Conservation (phyloP, 2,888 invertebrate genomes). For the Crioceris asparagi region DNA sequence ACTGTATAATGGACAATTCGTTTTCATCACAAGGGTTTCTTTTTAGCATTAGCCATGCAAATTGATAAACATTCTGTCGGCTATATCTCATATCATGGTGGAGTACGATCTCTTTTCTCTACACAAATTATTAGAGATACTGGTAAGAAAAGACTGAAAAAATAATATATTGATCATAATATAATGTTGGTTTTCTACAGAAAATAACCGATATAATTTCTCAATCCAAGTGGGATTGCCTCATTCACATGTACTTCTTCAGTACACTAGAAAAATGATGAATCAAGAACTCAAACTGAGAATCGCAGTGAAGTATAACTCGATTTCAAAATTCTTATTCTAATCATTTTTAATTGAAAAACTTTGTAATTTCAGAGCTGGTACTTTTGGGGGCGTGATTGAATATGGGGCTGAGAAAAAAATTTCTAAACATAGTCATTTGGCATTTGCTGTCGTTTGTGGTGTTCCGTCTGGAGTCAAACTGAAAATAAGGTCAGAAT, state of each 20-base stretch:
- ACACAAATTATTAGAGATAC: conserved; percentile 72
- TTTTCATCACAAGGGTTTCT: no score
- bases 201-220: conserved; percentile 44
- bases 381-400: conserved; percentile 75
- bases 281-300: conserved; percentile 70
- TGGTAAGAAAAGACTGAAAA: conserved; percentile 36
- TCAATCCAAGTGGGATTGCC: conserved; percentile 75
- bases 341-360: conserved; percentile 1
- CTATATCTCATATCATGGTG: conserved; percentile 73
- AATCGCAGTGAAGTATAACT: conserved; percentile 37
- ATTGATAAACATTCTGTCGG: conserved; percentile 81
- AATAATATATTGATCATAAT: neutral
- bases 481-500: conserved; percentile 76
- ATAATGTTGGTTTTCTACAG: conserved; percentile 22
- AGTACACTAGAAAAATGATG: conserved; percentile 69
- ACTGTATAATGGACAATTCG: no score
- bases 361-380: conserved; percentile 47
- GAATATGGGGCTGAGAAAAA: conserved; percentile 92
- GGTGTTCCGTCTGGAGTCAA: conserved; percentile 83
- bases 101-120: conserved; percentile 63
- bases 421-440: conserved; percentile 78
- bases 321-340: conserved; percentile 1
- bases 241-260: conserved; percentile 64
- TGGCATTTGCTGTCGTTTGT: conserved; percentile 74
- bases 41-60: conserved; percentile 69